Percentiles rank a stretch among this genome's conserved stretches.
Evolutionary conservation across 2,888 invertebrate genomes (phyloP).

Genomic region (Asteroscopus sphinx): DNA sequence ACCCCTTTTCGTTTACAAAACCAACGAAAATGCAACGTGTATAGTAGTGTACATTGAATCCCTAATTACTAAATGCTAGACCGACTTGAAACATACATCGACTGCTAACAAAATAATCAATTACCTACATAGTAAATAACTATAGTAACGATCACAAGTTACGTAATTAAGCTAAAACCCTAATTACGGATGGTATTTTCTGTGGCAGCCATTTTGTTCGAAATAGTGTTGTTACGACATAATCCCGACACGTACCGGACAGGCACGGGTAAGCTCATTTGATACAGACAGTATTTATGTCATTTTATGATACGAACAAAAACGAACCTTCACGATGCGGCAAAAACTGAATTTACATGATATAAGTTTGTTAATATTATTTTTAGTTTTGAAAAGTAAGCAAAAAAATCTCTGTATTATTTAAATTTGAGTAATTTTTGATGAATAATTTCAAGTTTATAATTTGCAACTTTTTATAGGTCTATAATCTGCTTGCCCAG

Average conservation of each 20-base stretch:
- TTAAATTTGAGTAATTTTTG: too few relatives aligned
- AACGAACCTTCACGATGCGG: not conserved
- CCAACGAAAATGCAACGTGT: too few relatives aligned
- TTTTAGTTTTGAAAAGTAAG: too few relatives aligned
- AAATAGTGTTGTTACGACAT: slow-evolving; percentile 37
- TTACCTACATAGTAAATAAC: slow-evolving; percentile 24
- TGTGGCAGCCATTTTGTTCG: slow-evolving; percentile 28
- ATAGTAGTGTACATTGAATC: too few relatives aligned
- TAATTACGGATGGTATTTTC: slow-evolving; percentile 33
- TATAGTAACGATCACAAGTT: slow-evolving; percentile 9
- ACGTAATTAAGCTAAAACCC: slow-evolving; percentile 32
- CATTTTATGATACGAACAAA: not conserved
- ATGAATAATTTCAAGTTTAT: too few relatives aligned
- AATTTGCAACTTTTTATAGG: too few relatives aligned
- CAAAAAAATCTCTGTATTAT: too few relatives aligned
- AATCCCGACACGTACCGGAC: slow-evolving; percentile 42
- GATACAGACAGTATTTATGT: slow-evolving; percentile 27
- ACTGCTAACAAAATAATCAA: slow-evolving; percentile 4
- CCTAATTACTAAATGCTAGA: slow-evolving; percentile 2
- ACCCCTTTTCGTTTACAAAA: too few relatives aligned
- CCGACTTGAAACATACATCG: slow-evolving; percentile 5
- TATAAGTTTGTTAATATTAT: too few relatives aligned
- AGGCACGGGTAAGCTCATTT: slow-evolving; percentile 30
- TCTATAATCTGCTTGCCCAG: too few relatives aligned
- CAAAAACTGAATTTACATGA: too few relatives aligned